phyloP scores from a whole-genome alignment of 1,140 invertebrate genomes.

The Apis dorsata region DNA sequence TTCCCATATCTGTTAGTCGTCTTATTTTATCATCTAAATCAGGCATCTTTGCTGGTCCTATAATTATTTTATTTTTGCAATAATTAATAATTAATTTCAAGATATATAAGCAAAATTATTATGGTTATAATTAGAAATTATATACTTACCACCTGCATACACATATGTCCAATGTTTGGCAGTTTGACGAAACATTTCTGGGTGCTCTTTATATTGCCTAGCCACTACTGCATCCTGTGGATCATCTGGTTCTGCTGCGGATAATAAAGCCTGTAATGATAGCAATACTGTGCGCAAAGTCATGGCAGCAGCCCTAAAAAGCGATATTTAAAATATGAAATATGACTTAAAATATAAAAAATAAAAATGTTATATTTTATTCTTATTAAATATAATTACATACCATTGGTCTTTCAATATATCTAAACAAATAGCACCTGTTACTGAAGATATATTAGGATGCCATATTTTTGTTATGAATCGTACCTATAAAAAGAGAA shows the following conservation, averaged over 20 bases:
- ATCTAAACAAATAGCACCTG: slow-evolving; percentile 99
- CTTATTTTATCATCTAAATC: slow-evolving; percentile 92
- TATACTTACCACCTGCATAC: slow-evolving; percentile 90
- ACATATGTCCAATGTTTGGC: slow-evolving; percentile 97
- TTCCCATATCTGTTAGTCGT: slow-evolving; percentile 92
- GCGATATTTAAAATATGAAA: slow-evolving; percentile 16
- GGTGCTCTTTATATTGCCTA: slow-evolving; percentile 95
- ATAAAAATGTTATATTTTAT: neutral
- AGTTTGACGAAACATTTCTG: slow-evolving; percentile 91
- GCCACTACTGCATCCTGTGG: slow-evolving; percentile 99
- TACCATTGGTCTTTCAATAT: slow-evolving; percentile 99
- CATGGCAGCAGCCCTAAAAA: slow-evolving; percentile 96
- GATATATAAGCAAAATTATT: too few relatives aligned
- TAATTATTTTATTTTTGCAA: slow-evolving; percentile 44
- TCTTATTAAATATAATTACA: slow-evolving; percentile 45
- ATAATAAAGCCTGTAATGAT: slow-evolving; percentile 94
- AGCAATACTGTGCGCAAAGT: slow-evolving; percentile 97
- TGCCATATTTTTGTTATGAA: slow-evolving; percentile 99
- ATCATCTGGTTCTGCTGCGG: slow-evolving; percentile 97
- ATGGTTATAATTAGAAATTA: neutral
- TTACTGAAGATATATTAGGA: slow-evolving; percentile 99
- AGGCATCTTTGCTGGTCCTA: slow-evolving; percentile 85
- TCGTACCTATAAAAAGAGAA: slow-evolving; percentile 82
- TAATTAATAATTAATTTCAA: neutral
- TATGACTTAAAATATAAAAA: neutral